Evolutionary conservation across 64 coral and sea anemone genomes (phyloP), one percentile per base, ranked within the genome.

Genomic region (Stichodactyla mertensii): DNA sequence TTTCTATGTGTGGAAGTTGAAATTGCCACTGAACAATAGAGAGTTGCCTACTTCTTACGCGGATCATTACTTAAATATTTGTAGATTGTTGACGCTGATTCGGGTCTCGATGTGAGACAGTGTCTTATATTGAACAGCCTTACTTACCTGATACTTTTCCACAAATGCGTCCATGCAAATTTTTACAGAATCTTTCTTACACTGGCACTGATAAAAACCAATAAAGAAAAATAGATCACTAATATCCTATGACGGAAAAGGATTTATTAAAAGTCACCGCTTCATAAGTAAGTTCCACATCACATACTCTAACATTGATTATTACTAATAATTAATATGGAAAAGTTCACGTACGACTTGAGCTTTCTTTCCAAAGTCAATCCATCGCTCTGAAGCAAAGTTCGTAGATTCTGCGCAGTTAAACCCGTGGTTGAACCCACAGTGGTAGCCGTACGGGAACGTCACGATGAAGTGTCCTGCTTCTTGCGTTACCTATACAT

Each of bases 341-440:
- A 45, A 45, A 45, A 15, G 10, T 53, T 13, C 7, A 88, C 90
- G 78, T 54, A 99, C 96, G 31, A 88, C 56, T 22, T 91, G 26
- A 24, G 96, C 96, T 87, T 86, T 94, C 82, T 99, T 99, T 13
- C 96, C 96, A 91, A 82, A 99, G 86, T 99, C 96, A 80, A 99
- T 99, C 96, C 96, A 99, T 82, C 96, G 92, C 84, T 99, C 96
- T 52, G 93, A 92, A 23, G 96, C 96, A 99, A 99, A 99, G 83
- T 99, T 99, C 51, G 96, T 99, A 61, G 96, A 99, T 53, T 99
- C 96, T 67, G 96, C 96, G 92, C 96, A 99, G 81, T 99, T 99
- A 51, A 94, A 99, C 13, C 96, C 96, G 92, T 99, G 93, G 56
- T 99, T 99, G 45, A 99, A 99, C 55, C 96, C 96, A 91, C 92